Percentiles rank a stretch among this genome's conserved stretches.
Evolutionary conservation across 2,797 vertebrate species (phyloP).

Genomic region (Apodemus agrarius): DNA sequence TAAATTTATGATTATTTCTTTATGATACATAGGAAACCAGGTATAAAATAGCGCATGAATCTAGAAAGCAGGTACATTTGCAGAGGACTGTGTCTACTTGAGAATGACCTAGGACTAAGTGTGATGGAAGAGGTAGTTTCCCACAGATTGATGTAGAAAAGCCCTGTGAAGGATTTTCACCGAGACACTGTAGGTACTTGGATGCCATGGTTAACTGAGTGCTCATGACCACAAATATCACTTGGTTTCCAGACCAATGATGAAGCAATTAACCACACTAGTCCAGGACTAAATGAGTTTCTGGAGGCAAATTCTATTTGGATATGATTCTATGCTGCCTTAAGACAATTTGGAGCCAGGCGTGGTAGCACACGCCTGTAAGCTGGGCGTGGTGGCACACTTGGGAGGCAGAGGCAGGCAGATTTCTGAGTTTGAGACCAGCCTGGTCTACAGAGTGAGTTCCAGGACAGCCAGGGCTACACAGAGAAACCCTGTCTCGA

Average conservation of each 20-base stretch:
- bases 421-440: too few species aligned
- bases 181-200: not conserved
- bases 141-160: constrained; percentile 37
- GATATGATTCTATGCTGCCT: constrained; percentile 27
- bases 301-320: constrained; percentile 2
- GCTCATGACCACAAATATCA: constrained; percentile 2
- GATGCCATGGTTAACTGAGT: not conserved
- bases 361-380: too few species aligned
- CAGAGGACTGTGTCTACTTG: constrained; percentile 21
- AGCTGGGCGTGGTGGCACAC: too few species aligned
- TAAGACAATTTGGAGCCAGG: not conserved
- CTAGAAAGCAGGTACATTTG: constrained; percentile 49
- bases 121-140: constrained; percentile 45
- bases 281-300: not conserved
- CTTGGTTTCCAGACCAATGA: constrained; percentile 46
- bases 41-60: constrained; percentile 12
- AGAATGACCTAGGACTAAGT: constrained; percentile 5
- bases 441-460: too few species aligned
- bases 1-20: not conserved
- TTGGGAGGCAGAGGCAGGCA: too few species aligned
- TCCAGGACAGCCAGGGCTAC: too few species aligned
- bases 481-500: too few species aligned
- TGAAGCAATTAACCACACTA: not conserved
- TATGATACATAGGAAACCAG: not conserved
- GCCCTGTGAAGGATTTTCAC: constrained; percentile 27